phyloP scores from a whole-genome alignment of 2,888 invertebrate genomes.

The Lochmaea crataegi region DNA sequence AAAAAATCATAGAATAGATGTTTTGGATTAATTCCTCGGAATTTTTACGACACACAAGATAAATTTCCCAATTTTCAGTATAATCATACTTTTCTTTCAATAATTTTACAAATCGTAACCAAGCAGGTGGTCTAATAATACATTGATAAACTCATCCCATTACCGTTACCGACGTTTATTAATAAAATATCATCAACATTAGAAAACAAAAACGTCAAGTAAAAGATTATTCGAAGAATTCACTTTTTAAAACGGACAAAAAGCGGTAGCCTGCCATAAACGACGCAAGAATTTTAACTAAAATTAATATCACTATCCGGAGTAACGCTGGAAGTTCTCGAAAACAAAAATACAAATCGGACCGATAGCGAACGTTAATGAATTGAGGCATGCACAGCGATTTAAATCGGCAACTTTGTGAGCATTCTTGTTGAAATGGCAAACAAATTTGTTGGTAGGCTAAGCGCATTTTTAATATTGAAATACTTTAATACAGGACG shows the following conservation, averaged over 20 bases:
- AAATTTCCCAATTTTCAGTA: too few species aligned
- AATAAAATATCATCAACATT: slow-evolving; percentile 1
- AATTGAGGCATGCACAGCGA: slow-evolving; percentile 56
- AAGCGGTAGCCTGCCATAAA: slow-evolving; percentile 51
- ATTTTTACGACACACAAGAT: too few species aligned
- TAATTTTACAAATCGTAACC: too few species aligned
- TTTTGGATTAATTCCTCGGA: too few species aligned
- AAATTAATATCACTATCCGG: slow-evolving; percentile 58
- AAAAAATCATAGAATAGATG: too few species aligned
- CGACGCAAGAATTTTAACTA: slow-evolving; percentile 61
- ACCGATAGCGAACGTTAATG: slow-evolving; percentile 56
- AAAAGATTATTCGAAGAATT: slow-evolving; percentile 50
- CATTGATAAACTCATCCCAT: slow-evolving; percentile 8
- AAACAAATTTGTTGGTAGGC: slow-evolving; percentile 45
- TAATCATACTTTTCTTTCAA: too few species aligned
- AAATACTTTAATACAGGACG: too few species aligned
- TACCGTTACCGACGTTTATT: slow-evolving; percentile 6
- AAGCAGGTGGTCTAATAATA: too few species aligned
- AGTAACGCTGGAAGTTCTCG: slow-evolving; percentile 53
- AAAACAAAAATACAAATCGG: slow-evolving; percentile 60
- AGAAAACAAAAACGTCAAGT: slow-evolving; percentile 10
- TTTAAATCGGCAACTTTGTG: slow-evolving; percentile 56
- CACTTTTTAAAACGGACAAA: slow-evolving; percentile 45
- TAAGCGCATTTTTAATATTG: too few species aligned
- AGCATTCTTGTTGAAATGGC: slow-evolving; percentile 54